These are phyloP conservation scores for Psittacus erithacus DNA, from an alignment of 2,113 vertebrate species.

Conservation along the genomic window DNA sequence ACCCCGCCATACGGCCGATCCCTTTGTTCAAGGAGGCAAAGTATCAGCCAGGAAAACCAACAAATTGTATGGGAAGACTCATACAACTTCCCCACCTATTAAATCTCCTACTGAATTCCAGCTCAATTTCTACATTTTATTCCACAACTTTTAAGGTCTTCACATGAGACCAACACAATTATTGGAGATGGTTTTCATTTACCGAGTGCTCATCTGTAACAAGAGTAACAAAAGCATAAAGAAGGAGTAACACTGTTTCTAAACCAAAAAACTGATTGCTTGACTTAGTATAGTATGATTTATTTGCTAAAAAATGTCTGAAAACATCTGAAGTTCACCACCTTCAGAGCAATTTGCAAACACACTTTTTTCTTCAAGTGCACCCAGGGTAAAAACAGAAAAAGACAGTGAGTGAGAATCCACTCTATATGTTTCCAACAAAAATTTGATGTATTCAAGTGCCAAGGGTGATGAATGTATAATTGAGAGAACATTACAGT, in stretches of 20 bases:
- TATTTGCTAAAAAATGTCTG: not conserved
- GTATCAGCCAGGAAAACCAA: not conserved
- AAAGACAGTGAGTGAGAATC: not conserved
- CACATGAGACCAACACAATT: not conserved
- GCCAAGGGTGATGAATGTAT: not conserved
- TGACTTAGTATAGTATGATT: not conserved
- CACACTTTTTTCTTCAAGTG: rapidly evolving
- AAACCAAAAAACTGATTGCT: not conserved
- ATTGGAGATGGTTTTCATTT: not conserved
- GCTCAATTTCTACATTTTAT: not conserved
- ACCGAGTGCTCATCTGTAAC: not conserved
- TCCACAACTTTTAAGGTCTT: not conserved
- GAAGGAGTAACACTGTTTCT: not conserved
- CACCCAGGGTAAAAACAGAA: not conserved
- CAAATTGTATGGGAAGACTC: not conserved
- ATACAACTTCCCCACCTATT: not conserved
- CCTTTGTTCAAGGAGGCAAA: not conserved
- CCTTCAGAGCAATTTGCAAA: not conserved
- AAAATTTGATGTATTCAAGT: not conserved
- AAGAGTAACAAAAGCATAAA: not conserved
- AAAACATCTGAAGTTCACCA: not conserved
- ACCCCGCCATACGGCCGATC: not conserved
- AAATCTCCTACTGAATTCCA: not conserved
- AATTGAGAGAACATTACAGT: not conserved
- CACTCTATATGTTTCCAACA: not conserved